Conservation (phyloP, 2,797 vertebrate genomes). For the Hypotaenidia philippensis region DNA sequence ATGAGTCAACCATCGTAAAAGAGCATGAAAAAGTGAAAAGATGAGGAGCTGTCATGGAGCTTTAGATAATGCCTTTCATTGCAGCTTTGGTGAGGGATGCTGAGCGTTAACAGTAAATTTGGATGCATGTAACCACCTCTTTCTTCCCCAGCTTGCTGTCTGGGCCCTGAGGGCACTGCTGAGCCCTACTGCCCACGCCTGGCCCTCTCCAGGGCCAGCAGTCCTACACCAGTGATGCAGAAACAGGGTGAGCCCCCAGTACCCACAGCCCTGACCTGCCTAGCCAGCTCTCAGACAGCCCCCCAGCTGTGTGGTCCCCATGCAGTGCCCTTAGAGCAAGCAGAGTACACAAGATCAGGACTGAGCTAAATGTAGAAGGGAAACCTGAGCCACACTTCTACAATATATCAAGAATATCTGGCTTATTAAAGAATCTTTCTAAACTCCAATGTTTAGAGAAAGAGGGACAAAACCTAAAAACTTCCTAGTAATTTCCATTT, state of each 20-base stretch:
- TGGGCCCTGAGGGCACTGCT: neutral
- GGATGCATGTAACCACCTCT: neutral
- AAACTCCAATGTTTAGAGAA: neutral
- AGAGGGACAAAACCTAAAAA: neutral
- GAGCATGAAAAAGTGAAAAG: neutral
- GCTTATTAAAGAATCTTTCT: neutral
- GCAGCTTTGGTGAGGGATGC: neutral
- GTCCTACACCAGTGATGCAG: neutral
- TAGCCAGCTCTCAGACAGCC: neutral
- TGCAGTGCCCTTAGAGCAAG: neutral
- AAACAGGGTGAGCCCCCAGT: rapidly evolving
- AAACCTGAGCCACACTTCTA: neutral
- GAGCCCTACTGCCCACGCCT: neutral
- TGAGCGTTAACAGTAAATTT: neutral
- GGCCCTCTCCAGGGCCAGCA: neutral
- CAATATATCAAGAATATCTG: neutral
- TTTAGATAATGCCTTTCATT: neutral
- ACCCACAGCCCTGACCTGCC: neutral
- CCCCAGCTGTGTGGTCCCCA: neutral
- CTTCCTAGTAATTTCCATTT: neutral
- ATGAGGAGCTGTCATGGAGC: neutral
- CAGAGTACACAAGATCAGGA: neutral
- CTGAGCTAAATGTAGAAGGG: neutral
- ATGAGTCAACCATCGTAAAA: neutral
- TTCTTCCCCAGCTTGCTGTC: neutral